Evolutionary conservation across 2,888 invertebrate species (phyloP), one percentile per base, ranked within the genome.

Genomic region (Erynnis tages): DNA sequence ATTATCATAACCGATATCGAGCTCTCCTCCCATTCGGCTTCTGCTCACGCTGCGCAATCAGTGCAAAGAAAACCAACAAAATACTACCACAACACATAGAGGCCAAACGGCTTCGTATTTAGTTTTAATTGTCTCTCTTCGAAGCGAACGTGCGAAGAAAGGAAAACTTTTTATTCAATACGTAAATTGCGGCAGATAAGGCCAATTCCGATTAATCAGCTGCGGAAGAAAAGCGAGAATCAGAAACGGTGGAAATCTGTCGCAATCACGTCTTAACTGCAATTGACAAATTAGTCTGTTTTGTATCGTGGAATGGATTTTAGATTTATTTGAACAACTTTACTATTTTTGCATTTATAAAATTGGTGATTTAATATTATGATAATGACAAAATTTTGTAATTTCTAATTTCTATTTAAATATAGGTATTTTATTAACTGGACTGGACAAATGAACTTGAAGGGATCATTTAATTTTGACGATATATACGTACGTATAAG

Each of bases 81-180:
- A 50, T 35, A 37, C 21, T 43, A 10, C 29, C 41, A 34, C 49
- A 27, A 48, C 30, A 41, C 35, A 49, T 14, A 37, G 38, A 34
- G 41, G 4, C 41, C 25, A 35, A 50, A 43, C 27, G 43, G 43
- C 34, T 50, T 27, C 19, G 32, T 50, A 50, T 50, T 50, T 50
- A 50, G 41, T 43, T 43, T 43, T 50, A 50, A 50, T 50, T 50
- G 50, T 50, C 50, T 35, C 48, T 49, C 41, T 34, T 35, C 25
- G 21, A 19, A 19, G 19, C 49, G 34, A 50, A 43, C 34, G 49
- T 50, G 49, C 29, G 23, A 50, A 19, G 34, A 41, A 50, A 41
- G 14, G 40, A 19, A 4, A 43, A 41, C 25, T 41, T 50, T 32
- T 50, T 43, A 25, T 43, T 43, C 41, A 50, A 43, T 43, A 50